These are phyloP conservation scores for Xerus rutilus DNA, from an alignment of 2,797 vertebrate species.

Conservation along the genomic window DNA sequence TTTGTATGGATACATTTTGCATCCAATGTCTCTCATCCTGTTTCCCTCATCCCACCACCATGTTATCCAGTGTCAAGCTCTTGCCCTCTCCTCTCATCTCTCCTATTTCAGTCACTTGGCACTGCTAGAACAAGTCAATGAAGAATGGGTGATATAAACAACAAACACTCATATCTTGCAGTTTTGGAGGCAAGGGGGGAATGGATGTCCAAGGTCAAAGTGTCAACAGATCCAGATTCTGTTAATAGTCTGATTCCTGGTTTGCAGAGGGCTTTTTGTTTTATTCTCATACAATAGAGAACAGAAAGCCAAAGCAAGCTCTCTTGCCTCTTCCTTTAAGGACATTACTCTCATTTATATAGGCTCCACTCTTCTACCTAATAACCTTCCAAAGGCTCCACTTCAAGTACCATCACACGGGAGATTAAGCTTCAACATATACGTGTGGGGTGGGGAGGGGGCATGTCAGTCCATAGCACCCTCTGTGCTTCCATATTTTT, in stretches of 20 bases:
- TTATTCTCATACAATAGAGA: background rate
- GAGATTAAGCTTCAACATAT: background rate
- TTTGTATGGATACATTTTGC: background rate
- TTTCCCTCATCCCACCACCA: background rate
- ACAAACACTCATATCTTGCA: background rate
- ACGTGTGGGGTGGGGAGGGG: background rate
- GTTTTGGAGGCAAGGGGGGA: background rate
- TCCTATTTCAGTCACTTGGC: background rate
- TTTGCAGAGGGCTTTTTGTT: background rate
- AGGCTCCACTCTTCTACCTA: background rate
- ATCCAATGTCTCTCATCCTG: background rate
- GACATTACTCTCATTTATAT: background rate
- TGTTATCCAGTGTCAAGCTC: background rate
- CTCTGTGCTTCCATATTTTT: background rate
- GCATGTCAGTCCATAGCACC: background rate
- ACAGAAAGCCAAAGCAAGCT: background rate
- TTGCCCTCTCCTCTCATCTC: background rate
- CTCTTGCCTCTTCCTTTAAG: background rate
- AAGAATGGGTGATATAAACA: background rate
- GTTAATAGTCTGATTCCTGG: background rate
- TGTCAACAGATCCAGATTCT: background rate
- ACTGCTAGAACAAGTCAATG: background rate
- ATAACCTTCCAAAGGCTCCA: background rate
- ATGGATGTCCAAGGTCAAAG: background rate
- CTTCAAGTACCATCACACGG: background rate